phyloP scores from a whole-genome alignment of 1,140 invertebrate genomes.

The Pseudobourletiella spinata region DNA sequence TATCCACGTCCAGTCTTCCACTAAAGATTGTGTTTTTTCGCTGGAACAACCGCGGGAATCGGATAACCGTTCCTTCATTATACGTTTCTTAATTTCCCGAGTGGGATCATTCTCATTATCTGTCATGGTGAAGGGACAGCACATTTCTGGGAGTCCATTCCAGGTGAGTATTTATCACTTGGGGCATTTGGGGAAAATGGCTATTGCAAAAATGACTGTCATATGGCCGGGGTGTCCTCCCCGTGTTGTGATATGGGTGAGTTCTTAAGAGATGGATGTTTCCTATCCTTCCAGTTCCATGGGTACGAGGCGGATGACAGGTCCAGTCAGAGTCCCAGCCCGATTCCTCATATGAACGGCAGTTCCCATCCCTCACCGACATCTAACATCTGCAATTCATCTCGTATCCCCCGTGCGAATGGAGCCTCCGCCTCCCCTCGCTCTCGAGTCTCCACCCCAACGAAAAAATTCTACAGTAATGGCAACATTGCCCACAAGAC shows the following conservation, averaged over 20 bases:
- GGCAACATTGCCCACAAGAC: conserved; percentile 16
- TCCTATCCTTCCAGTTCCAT: conserved; percentile 33
- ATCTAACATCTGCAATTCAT: conserved; percentile 8
- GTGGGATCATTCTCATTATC: conserved; percentile 26
- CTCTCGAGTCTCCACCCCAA: conserved; percentile 34
- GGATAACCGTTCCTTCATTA: conserved; percentile 27
- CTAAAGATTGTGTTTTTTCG: conserved; percentile 32
- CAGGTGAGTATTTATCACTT: conserved; percentile 23
- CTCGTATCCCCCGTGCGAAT: conserved; percentile 32
- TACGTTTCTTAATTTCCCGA: conserved; percentile 32
- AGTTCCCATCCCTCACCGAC: conserved; percentile 21
- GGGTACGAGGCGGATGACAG: conserved; percentile 29
- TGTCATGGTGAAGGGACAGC: conserved; percentile 26
- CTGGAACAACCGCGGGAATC: conserved; percentile 31
- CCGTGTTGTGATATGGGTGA: no score
- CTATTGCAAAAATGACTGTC: no score
- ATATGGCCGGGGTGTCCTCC: no score
- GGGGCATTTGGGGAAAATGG: no score
- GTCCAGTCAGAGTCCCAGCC: conserved; percentile 19
- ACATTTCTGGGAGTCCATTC: conserved; percentile 33
- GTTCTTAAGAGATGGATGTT: no score
- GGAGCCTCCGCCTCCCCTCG: conserved; percentile 31
- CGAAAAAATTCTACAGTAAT: conserved; percentile 30
- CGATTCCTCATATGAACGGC: conserved; percentile 22
- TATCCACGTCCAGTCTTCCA: conserved; percentile 26